Percentiles rank a stretch among this genome's conserved stretches.
Evolutionary conservation across 2,797 vertebrate species (phyloP).

Genomic region (Rhinophrynus dorsalis): DNA sequence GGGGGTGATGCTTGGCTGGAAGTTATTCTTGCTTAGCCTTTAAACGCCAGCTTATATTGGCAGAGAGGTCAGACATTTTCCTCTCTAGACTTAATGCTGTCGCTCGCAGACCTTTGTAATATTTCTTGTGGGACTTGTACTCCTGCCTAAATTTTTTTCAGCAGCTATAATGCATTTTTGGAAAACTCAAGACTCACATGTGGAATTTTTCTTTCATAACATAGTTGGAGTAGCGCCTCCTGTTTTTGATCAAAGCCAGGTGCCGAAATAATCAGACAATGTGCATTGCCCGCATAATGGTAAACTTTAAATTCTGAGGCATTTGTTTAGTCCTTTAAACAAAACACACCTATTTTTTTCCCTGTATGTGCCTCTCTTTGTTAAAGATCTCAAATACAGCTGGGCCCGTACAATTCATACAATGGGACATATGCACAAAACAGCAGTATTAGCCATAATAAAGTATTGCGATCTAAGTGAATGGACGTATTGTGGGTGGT

Average conservation of each 20-base stretch:
- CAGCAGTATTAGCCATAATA: neutral
- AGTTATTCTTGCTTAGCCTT: constrained; percentile 58
- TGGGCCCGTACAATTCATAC: neutral
- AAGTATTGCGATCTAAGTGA: neutral
- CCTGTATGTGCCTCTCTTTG: neutral
- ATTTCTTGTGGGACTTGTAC: constrained; percentile 53
- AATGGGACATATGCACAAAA: neutral
- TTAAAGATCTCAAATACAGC: constrained; percentile 5
- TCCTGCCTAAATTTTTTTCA: constrained; percentile 36
- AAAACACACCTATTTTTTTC: neutral
- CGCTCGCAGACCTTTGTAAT: constrained; percentile 54
- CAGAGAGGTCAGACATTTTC: constrained; percentile 56
- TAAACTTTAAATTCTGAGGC: neutral
- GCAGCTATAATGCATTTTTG: constrained; percentile 41
- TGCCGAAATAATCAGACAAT: constrained; percentile 10
- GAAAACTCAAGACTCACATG: constrained; percentile 28
- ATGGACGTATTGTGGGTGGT: neutral
- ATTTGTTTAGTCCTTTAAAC: constrained; percentile 3
- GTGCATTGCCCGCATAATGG: neutral
- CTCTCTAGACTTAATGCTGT: constrained; percentile 55
- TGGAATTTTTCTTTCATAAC: constrained; percentile 40
- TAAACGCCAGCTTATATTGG: constrained; percentile 57
- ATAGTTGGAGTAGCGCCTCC: constrained; percentile 7
- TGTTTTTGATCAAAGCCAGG: constrained; percentile 34
- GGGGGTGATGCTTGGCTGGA: constrained; percentile 66